phyloP scores from a whole-genome alignment of 2,113 vertebrate species.

The Aix galericulata region DNA sequence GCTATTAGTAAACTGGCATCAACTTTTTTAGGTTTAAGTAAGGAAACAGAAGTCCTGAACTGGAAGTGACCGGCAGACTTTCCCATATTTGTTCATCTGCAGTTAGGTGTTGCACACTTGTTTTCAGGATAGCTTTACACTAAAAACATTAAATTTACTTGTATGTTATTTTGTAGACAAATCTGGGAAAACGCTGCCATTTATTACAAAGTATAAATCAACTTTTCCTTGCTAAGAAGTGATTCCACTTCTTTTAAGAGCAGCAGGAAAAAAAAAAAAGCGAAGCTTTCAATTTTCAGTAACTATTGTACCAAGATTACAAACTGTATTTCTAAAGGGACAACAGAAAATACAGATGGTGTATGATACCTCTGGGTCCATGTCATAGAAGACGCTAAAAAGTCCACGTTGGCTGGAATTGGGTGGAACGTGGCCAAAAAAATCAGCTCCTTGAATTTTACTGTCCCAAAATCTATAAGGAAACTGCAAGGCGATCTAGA shows the following conservation, averaged over 20 bases:
- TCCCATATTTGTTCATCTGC: background rate
- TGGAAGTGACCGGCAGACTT: background rate
- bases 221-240: background rate
- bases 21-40: background rate
- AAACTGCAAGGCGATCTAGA: slow-evolving; percentile 93
- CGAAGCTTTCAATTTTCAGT: background rate
- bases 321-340: background rate
- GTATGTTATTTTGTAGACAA: background rate
- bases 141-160: background rate
- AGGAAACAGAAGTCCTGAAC: background rate
- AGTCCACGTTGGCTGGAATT: slow-evolving; percentile 88
- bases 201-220: background rate
- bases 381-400: slow-evolving; percentile 96
- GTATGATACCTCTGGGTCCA: slow-evolving; percentile 89
- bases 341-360: background rate
- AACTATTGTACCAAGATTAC: background rate
- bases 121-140: background rate
- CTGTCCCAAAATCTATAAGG: slow-evolving; percentile 94
- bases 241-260: background rate
- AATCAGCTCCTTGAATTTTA: slow-evolving; percentile 96
- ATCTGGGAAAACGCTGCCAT: background rate
- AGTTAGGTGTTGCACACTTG: background rate
- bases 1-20: background rate
- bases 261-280: background rate
- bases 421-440: slow-evolving; percentile 93